phyloP scores from a whole-genome alignment of 2,888 invertebrate genomes.

The Sphaerophoria taeniata region DNA sequence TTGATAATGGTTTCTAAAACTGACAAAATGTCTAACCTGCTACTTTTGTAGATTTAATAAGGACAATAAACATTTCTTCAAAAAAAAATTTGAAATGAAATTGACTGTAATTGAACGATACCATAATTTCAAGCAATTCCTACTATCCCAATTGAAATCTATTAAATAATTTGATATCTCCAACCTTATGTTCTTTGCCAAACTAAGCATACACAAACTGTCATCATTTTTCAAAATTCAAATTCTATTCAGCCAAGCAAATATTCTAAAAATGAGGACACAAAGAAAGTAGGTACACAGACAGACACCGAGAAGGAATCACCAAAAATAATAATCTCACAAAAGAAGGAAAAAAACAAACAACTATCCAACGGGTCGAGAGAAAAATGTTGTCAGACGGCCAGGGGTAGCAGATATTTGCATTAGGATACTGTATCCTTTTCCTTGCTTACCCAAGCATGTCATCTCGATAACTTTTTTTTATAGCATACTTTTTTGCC shows the following conservation, averaged over 20 bases:
- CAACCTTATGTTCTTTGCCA: not conserved
- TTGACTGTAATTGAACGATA: no score
- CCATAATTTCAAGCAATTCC: not conserved
- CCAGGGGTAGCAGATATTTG: not conserved
- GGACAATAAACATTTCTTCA: no score
- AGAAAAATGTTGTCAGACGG: not conserved
- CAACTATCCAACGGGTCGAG: not conserved
- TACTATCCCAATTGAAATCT: conserved; percentile 1
- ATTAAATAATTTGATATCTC: conserved; percentile 27
- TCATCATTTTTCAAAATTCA: conserved; percentile 23
- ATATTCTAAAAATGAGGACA: conserved; percentile 26
- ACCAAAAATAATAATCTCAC: conserved; percentile 48
- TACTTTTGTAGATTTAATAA: no score
- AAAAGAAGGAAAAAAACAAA: conserved; percentile 29
- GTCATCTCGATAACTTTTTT: conserved; percentile 15
- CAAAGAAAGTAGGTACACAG: not conserved
- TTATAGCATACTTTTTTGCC: not conserved
- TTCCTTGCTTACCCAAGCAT: conserved; percentile 34
- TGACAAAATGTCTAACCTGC: no score
- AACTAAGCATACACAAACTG: not conserved
- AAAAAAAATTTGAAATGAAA: no score
- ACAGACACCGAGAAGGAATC: not conserved
- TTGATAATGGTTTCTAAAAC: no score
- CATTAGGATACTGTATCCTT: not conserved
- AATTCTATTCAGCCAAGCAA: conserved; percentile 26